phyloP scores from a whole-genome alignment of 2,113 vertebrate species.

The Scophthalmus maximus region DNA sequence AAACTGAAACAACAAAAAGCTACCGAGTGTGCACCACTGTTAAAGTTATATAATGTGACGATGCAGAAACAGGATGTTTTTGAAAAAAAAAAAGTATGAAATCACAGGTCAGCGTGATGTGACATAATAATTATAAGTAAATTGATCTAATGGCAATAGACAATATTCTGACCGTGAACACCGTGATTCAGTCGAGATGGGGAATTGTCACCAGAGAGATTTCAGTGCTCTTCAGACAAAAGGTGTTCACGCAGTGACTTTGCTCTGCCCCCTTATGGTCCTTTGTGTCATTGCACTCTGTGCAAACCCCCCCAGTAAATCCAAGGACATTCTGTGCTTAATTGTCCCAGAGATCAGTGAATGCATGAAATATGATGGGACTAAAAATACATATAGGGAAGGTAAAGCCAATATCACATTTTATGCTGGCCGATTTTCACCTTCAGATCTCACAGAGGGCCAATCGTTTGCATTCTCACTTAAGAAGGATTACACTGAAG shows the following conservation, averaged over 20 bases:
- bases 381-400: slow-evolving; percentile 3
- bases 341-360: slow-evolving; percentile 2
- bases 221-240: slow-evolving; percentile 1
- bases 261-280: slow-evolving; percentile 53
- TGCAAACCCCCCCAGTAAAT: neutral
- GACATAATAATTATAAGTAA: neutral
- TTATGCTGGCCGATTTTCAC: neutral
- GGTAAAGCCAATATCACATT: neutral
- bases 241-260: slow-evolving; percentile 13
- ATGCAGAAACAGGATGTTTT: neutral
- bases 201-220: neutral
- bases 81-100: neutral
- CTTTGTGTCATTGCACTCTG: slow-evolving; percentile 13
- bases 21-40: neutral
- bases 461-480: neutral
- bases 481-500: neutral
- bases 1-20: neutral
- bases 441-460: neutral
- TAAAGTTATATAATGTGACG: neutral
- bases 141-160: neutral
- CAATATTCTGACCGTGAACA: neutral
- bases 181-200: neutral
- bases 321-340: slow-evolving; percentile 35
- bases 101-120: neutral
- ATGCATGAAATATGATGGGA: slow-evolving; percentile 9